These are phyloP conservation scores for Leucophenga varia DNA, from an alignment of 1,140 invertebrate genomes.

Conservation along the genomic window DNA sequence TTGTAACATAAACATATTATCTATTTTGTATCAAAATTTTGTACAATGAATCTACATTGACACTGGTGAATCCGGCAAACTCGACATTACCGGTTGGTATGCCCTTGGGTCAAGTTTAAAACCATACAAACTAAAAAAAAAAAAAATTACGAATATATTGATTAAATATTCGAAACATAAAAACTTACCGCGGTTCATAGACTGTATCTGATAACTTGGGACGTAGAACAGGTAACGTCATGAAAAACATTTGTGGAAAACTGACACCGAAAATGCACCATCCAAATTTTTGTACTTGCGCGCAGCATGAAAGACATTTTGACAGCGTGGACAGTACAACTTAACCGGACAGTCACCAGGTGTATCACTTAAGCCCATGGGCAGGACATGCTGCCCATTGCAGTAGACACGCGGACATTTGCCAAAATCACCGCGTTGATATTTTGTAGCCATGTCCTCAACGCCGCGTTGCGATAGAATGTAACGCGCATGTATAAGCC, in stretches of 20 bases:
- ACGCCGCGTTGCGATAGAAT: constrained; percentile 21
- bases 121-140: too few relatives aligned
- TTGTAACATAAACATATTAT: too few relatives aligned
- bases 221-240: constrained; percentile 11
- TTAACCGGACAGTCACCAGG: constrained; percentile 20
- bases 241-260: constrained; percentile 43
- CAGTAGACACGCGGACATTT: constrained; percentile 32
- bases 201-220: constrained; percentile 5
- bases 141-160: too few relatives aligned
- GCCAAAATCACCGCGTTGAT: constrained; percentile 31
- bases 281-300: constrained; percentile 15
- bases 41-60: too few relatives aligned
- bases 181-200: constrained; percentile 17
- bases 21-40: too few relatives aligned
- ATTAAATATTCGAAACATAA: too few relatives aligned
- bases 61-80: too few relatives aligned
- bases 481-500: constrained; percentile 35
- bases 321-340: constrained; percentile 31
- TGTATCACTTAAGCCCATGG: constrained; percentile 23
- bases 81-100: too few relatives aligned
- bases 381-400: constrained; percentile 21
- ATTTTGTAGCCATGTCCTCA: constrained; percentile 27
- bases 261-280: constrained; percentile 34
- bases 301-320: constrained; percentile 25
- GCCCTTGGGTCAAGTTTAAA: too few relatives aligned